phyloP scores from a whole-genome alignment of 2,797 vertebrate species.

The Acanthurus leucopareius region DNA sequence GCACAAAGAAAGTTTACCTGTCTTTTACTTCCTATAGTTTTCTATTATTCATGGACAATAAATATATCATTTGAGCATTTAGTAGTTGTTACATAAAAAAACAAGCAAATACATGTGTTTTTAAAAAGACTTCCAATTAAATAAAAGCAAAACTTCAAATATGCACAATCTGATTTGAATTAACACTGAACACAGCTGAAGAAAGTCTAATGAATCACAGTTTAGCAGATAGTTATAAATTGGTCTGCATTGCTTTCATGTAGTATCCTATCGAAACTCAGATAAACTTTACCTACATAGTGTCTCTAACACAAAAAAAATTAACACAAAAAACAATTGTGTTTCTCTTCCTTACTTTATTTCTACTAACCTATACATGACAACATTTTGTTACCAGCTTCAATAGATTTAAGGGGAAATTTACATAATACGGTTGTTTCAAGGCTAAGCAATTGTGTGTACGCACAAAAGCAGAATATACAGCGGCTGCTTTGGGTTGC shows the following conservation, averaged over 20 bases:
- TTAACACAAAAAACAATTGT: not conserved
- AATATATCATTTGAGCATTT: not conserved
- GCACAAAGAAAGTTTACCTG: conserved; percentile 9
- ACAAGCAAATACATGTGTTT: conserved; percentile 1
- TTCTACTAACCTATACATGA: not conserved
- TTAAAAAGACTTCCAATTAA: not conserved
- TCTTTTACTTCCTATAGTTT: not conserved
- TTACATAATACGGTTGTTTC: conserved; percentile 33
- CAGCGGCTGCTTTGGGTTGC: conserved; percentile 6
- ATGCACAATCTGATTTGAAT: conserved; percentile 11
- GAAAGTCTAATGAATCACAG: not conserved
- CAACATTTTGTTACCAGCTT: not conserved
- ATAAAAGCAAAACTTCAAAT: not conserved
- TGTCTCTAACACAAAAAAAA: conserved; percentile 1
- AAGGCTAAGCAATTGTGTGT: conserved; percentile 40
- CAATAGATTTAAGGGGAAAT: conserved; percentile 5
- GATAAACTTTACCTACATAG: not conserved
- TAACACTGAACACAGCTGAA: not conserved
- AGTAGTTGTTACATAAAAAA: not conserved
- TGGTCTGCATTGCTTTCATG: conserved; percentile 14
- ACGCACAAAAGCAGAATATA: conserved; percentile 13
- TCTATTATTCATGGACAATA: not conserved
- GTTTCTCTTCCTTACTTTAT: conserved; percentile 18
- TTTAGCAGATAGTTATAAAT: conserved; percentile 3
- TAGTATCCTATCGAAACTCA: not conserved